These are phyloP conservation scores for Sorex fumeus DNA, from an alignment of 2,113 vertebrate genomes.

Conservation along the genomic window DNA sequence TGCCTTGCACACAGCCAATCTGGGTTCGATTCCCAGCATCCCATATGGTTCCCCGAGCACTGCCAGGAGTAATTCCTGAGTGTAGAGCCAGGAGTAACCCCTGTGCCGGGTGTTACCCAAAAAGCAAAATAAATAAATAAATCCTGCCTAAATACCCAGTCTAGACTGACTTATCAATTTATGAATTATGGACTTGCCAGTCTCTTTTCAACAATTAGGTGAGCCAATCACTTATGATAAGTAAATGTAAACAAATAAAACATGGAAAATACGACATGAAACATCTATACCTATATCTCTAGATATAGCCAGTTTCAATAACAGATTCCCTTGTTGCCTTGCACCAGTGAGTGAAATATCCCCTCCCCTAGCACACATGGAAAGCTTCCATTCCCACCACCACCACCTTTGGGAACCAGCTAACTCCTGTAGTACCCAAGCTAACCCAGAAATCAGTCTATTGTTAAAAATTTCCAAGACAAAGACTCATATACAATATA, in stretches of 20 bases:
- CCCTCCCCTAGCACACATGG: not conserved
- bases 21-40: too few species aligned
- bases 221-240: not conserved
- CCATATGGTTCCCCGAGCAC: too few species aligned
- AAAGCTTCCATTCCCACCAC: not conserved
- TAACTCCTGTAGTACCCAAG: not conserved
- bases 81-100: too few species aligned
- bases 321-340: not conserved
- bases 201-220: not conserved
- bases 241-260: not conserved
- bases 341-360: not conserved
- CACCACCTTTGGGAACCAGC: not conserved
- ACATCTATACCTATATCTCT: not conserved
- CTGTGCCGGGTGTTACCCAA: too few species aligned
- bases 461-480: slow-evolving; percentile 6
- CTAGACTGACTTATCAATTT: not conserved
- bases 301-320: not conserved
- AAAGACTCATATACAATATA: not conserved
- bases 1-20: too few species aligned
- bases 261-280: not conserved
- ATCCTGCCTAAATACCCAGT: not conserved
- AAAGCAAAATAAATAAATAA: too few species aligned
- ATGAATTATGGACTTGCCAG: not conserved
- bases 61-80: too few species aligned
- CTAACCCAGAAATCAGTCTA: not conserved